Evolutionary conservation across 2,797 vertebrate species (phyloP).

Genomic region (Pipistrellus kuhlii): DNA sequence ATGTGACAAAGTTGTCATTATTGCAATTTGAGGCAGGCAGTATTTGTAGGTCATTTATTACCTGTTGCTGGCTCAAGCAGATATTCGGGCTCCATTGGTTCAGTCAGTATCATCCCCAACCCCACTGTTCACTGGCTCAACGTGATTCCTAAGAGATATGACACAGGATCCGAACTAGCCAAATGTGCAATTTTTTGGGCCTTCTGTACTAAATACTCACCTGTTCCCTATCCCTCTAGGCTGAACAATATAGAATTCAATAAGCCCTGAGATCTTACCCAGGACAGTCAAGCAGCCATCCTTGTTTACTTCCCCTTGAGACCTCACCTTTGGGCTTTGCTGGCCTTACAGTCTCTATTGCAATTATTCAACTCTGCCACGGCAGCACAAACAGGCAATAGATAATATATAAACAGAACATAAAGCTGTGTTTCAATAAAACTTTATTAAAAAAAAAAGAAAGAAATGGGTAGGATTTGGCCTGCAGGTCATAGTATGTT

Average conservation of each 20-base stretch:
- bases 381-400: not conserved
- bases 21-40: not conserved
- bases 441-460: not conserved
- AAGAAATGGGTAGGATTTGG: not conserved
- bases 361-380: not conserved
- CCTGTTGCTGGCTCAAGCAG: not conserved
- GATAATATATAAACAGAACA: not conserved
- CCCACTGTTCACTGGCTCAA: not conserved
- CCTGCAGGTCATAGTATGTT: not conserved
- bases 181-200: not conserved
- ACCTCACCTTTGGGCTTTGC: not conserved
- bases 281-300: not conserved
- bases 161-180: not conserved
- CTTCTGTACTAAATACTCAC: not conserved
- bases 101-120: not conserved
- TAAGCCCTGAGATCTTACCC: not conserved
- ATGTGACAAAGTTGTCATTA: not conserved
- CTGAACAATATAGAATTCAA: not conserved
- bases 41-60: not conserved
- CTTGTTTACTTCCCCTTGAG: not conserved
- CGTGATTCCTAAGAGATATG: not conserved
- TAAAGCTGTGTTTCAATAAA: not conserved
- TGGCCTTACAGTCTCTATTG: not conserved
- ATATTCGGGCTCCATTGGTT: not conserved
- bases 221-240: not conserved